A percentile compares a stretch with the other conserved stretches of the same genome.
These are phyloP conservation scores for Drosophila neotestacea DNA, from an alignment of 2,888 invertebrate genomes.

Conservation along the genomic window DNA sequence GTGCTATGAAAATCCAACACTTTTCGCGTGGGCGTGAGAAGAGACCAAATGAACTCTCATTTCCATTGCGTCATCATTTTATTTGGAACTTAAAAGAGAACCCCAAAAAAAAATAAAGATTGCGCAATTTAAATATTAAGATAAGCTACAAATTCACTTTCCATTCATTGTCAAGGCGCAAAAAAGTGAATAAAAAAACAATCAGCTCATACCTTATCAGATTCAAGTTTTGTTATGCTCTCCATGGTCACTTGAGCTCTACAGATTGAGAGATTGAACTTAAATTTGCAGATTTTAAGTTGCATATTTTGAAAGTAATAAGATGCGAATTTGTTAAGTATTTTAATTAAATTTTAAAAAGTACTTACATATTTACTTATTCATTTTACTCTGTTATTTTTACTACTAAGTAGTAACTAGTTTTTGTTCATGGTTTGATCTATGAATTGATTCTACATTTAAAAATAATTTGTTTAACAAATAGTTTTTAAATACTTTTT, in stretches of 20 bases:
- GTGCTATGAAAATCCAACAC: constrained; percentile 19
- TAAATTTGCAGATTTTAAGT: no score
- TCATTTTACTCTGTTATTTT: no score
- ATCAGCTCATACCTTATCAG: constrained; percentile 1
- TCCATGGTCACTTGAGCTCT: neutral
- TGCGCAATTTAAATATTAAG: constrained; percentile 13
- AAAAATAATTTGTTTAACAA: no score
- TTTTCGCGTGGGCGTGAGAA: constrained; percentile 25
- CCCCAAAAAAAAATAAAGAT: constrained; percentile 1
- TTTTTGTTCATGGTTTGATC: no score
- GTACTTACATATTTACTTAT: no score
- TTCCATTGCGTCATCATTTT: constrained; percentile 11
- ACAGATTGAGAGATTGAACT: no score
- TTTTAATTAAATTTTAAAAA: no score
- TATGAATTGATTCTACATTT: no score
- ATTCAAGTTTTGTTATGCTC: neutral
- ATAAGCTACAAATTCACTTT: constrained; percentile 19
- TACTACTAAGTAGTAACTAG: no score
- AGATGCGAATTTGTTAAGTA: no score
- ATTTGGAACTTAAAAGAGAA: neutral
- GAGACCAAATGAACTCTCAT: neutral
- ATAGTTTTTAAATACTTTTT: no score
- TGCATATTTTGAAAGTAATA: no score
- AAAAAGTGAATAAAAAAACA: neutral
- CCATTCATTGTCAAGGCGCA: constrained; percentile 1